Evolutionary conservation across 2,888 invertebrate genomes (phyloP), one percentile per base, ranked within the genome.

Genomic region (Athripsodes cinereus): DNA sequence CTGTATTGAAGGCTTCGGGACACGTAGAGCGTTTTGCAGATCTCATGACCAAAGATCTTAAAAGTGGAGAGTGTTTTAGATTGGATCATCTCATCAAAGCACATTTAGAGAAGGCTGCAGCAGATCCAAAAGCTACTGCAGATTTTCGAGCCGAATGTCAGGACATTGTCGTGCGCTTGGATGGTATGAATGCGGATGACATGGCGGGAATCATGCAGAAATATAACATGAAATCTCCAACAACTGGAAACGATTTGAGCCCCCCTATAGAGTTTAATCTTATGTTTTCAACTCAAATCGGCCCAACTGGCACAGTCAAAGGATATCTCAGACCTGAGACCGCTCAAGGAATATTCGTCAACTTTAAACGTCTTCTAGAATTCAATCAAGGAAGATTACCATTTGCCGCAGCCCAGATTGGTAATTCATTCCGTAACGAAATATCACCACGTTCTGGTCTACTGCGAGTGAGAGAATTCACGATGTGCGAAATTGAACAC

Each of bases 401-500:
- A 22, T 99, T 99, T 78, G 98, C 98, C 63, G 97, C 96, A 55
- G 98, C 98, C 11, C 99, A 99, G 79, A 97, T 99, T 68, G 99
- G 99, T 64, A 93, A 93, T 71, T 90, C 99, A 1, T 99, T 99
- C 72, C 85, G 99, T 66, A 99, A 99, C 78, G 99, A 99, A 81
- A 99, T 99, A 67, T 99, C 99, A 0, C 99, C 99, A 1, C 81
- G 99, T 61, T 95, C 96, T 64, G 98, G 98, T 1, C 79, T 98
- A 10, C 87, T 98, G 48, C 82, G 98, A 68, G 96, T 98, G 1
- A 86, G 97, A 68, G 99, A 99, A 73, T 99, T 99, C 70, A 98
- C 97, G 0, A 98, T 99, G 98, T 97, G 96, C 61, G 99, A 99
- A 79, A 99, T 99, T 67, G 99, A 99, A 74, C 97, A 99, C 76